Conservation (phyloP, 2,888 invertebrate species). For the Phengaris alcon region DNA sequence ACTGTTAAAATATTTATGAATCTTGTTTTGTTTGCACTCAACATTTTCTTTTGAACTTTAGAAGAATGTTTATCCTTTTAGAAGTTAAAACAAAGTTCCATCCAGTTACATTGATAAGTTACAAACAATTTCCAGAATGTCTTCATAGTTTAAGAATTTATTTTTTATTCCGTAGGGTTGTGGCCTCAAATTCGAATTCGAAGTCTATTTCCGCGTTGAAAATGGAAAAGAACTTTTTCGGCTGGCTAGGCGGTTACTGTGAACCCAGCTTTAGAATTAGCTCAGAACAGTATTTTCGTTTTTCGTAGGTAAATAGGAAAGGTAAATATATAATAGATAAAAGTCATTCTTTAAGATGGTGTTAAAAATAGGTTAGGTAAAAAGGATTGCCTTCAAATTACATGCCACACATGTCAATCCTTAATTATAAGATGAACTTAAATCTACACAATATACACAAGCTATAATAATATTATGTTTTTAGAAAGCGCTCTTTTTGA, state of each 20-base stretch:
- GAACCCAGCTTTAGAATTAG: background rate
- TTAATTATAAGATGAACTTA: too few species aligned
- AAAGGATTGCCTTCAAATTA: too few species aligned
- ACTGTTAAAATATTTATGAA: background rate
- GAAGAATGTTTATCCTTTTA: too few species aligned
- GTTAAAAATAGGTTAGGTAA: too few species aligned
- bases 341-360: background rate
- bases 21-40: too few species aligned
- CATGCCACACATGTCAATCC: too few species aligned
- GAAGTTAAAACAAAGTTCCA: background rate
- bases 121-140: background rate
- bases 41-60: background rate
- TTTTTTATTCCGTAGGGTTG: background rate
- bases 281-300: background rate
- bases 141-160: background rate
- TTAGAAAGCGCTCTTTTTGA: too few species aligned
- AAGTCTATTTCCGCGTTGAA: background rate
- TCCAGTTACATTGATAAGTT: background rate
- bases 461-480: too few species aligned
- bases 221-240: constrained; percentile 7
- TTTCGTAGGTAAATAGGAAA: background rate
- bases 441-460: too few species aligned
- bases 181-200: background rate
- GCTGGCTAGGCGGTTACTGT: background rate
- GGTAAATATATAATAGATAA: background rate